Base-by-base conservation (phyloP, 2,797 vertebrate genomes). In the Lithobates pipiens region DNA sequence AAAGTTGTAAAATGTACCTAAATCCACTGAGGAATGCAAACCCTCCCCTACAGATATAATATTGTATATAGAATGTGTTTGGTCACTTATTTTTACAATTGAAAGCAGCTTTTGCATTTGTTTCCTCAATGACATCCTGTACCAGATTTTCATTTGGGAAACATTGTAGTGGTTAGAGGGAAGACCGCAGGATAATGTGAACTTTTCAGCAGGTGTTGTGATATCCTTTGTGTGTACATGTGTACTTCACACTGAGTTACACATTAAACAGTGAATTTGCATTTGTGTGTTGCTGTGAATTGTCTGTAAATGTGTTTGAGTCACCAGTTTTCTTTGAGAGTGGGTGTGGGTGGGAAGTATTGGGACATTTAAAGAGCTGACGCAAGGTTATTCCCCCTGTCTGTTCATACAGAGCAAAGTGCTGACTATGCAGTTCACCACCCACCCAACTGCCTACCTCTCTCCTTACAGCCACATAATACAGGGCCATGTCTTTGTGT, bases 321-420 rank as follows among this genome's bases (percentile, higher is more conserved):
- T 88, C 80, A 77, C 63, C 75, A 63, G 3, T 82, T 88, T 76
- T 80, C 68, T 50, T 67, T 67, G 70, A 69, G 80, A 74, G 80
- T 82, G 78, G 78, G 83, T 81, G 76, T 74, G 34, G 73, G 82
- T 77, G 32, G 69, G 77, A 57, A 54, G 54, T 5, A 27, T 25
- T 27, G 72, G 85, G 83, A 87, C 81, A 83, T 70, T 83, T 83
- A 87, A 86, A 80, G 70, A 79, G 80, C 85, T 87, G 82, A 86
- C 85, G 42, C 74, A 82, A 29, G 46, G 5, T 73, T 77, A 69
- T 77, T 44, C 67, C 74, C 54, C 68, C 76, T 68, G 39, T 81
- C 68, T 76, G 39, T 61, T 34, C 67, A 81, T 21, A 68, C 69
- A 77, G 46, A 42, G 29, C 21, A 57, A 75, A 82, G 69, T 76